Evolutionary conservation across 2,113 vertebrate species (phyloP).

Genomic region (Cygnus atratus): DNA sequence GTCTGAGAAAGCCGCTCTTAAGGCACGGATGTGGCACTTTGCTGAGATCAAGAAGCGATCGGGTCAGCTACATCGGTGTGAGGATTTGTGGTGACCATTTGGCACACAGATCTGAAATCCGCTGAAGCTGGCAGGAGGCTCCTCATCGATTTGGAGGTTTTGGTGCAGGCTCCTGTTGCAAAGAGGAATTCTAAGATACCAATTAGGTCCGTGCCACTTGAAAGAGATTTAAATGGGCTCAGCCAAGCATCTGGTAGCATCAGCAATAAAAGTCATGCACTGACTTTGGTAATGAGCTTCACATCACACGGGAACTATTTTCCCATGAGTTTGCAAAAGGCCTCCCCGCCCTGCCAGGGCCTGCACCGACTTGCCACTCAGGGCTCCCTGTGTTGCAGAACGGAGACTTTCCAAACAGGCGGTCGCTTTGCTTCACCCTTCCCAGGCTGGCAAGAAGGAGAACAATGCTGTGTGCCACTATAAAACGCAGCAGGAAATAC

Average conservation of each 20-base stretch:
- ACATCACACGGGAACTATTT: slow-evolving; percentile 68
- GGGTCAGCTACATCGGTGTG: rapidly evolving
- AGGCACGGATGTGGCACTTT: rapidly evolving
- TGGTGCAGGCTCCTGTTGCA: slow-evolving; percentile 17
- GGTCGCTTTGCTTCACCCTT: neutral
- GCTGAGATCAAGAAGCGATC: neutral
- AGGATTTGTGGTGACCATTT: neutral
- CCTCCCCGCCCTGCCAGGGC: slow-evolving; percentile 58
- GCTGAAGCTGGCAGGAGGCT: neutral
- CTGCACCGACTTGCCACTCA: slow-evolving; percentile 56
- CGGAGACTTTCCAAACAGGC: slow-evolving; percentile 54
- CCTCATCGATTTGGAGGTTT: slow-evolving; percentile 21
- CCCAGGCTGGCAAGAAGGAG: neutral
- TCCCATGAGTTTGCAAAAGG: slow-evolving; percentile 73
- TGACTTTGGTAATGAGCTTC: slow-evolving; percentile 70
- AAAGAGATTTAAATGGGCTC: slow-evolving; percentile 71
- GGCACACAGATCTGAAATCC: neutral
- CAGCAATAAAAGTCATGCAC: slow-evolving; percentile 67
- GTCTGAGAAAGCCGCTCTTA: neutral
- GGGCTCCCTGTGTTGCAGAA: slow-evolving; percentile 55
- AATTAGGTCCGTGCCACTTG: slow-evolving; percentile 61
- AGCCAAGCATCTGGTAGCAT: slow-evolving; percentile 68
- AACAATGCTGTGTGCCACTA: neutral
- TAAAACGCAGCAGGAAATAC: neutral
- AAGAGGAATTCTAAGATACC: slow-evolving; percentile 48